phyloP scores from a whole-genome alignment of 2,113 vertebrate genomes.

The Oceanodroma tethys region DNA sequence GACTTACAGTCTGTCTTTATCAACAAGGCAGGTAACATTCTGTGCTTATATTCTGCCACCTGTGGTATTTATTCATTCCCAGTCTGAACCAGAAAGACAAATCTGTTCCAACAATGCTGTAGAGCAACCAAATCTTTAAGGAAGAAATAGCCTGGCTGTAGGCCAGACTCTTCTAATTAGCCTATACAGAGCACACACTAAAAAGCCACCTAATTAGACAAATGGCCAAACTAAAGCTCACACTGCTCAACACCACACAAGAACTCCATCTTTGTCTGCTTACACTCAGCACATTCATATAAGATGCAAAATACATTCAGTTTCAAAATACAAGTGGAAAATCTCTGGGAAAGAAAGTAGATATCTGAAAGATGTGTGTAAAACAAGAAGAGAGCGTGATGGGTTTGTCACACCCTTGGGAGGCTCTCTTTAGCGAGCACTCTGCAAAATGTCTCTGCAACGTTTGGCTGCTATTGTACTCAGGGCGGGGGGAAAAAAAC shows the following conservation, averaged over 20 bases:
- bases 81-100: background rate
- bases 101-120: conserved; percentile 1
- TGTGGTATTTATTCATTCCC: conserved; percentile 33
- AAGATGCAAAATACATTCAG: background rate
- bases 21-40: background rate
- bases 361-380: background rate
- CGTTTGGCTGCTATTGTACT: background rate
- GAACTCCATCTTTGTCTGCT: background rate
- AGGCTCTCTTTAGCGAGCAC: background rate
- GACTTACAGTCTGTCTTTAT: background rate
- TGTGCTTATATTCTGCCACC: background rate
- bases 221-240: background rate
- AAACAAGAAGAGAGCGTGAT: background rate
- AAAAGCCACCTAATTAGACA: conserved; percentile 40
- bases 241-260: background rate
- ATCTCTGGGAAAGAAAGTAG: background rate
- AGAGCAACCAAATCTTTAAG: conserved; percentile 22
- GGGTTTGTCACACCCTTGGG: background rate
- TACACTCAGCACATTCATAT: background rate
- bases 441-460: background rate
- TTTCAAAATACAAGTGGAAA: background rate
- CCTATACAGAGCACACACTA: background rate
- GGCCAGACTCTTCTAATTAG: conserved; percentile 43
- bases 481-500: too few species aligned
- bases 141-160: background rate